These are phyloP conservation scores for Schrankia costaestrigalis DNA, from an alignment of 2,888 invertebrate genomes.

Conservation along the genomic window DNA sequence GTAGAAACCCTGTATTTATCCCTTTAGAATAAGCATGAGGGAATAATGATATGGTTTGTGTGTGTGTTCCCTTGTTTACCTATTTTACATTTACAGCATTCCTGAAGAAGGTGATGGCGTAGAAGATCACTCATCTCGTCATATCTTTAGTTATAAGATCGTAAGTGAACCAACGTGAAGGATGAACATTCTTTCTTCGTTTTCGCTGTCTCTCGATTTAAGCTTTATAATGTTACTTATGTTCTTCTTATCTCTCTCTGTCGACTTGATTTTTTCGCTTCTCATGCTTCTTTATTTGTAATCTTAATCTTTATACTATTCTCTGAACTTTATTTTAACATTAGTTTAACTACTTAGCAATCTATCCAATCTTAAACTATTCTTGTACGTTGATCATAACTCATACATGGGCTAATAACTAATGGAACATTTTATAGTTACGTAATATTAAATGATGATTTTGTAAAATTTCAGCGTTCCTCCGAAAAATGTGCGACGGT, in stretches of 20 bases:
- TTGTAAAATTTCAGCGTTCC: conserved; percentile 84
- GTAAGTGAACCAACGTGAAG: conserved; percentile 62
- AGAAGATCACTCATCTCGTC: conserved; percentile 65
- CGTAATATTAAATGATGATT: conserved; percentile 4
- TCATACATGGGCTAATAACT: conserved; percentile 22
- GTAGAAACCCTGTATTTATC: conserved; percentile 12
- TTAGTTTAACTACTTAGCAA: no score
- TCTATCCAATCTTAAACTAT: conserved; percentile 3
- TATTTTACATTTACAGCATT: conserved; percentile 84
- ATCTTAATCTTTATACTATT: no score
- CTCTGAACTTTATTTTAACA: no score
- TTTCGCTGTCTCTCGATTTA: conserved; percentile 31
- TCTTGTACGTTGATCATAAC: conserved; percentile 16
- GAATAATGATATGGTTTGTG: conserved; percentile 36
- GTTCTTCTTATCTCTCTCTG: conserved; percentile 16
- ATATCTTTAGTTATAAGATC: conserved; percentile 81
- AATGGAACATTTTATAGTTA: neutral
- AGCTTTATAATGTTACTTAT: conserved; percentile 29
- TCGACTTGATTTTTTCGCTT: conserved; percentile 20
- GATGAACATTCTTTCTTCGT: conserved; percentile 40
- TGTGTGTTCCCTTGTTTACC: conserved; percentile 65
- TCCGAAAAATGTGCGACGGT: conserved; percentile 91
- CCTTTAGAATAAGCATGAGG: conserved; percentile 35
- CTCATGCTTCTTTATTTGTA: conserved; percentile 18
- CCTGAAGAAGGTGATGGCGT: conserved; percentile 89